Evolutionary conservation across 2,797 vertebrate species (phyloP).

Genomic region (Iguana delicatissima): DNA sequence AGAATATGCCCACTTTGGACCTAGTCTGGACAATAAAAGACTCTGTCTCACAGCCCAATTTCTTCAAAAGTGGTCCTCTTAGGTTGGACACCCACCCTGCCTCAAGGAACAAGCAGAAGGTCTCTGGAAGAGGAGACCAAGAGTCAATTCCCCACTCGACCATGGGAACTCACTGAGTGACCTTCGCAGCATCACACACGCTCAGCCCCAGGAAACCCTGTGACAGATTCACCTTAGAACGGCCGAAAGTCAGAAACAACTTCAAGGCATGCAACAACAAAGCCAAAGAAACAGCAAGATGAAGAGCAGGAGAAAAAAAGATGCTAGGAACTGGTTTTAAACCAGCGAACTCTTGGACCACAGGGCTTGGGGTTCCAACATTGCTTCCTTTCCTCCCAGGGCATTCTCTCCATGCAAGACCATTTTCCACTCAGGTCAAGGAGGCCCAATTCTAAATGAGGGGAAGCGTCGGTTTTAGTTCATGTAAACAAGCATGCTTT

Average conservation of each 20-base stretch:
- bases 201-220: too few species aligned
- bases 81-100: too few species aligned
- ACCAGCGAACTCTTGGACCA: background rate
- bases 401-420: background rate
- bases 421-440: background rate
- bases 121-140: background rate
- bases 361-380: too few species aligned
- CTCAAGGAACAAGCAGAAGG: background rate
- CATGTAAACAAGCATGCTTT: slow-evolving; percentile 19
- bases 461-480: background rate
- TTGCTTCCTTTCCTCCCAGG: background rate
- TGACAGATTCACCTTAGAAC: too few species aligned
- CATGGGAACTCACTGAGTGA: too few species aligned
- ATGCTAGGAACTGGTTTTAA: background rate
- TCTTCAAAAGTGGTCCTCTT: background rate
- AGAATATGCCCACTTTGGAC: background rate
- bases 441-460: background rate
- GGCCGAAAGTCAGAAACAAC: too few species aligned
- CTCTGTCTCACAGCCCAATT: background rate
- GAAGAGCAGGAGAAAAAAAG: background rate
- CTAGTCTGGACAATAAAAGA: too few species aligned
- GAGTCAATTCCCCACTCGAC: too few species aligned
- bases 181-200: too few species aligned
- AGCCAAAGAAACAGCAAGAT: background rate
- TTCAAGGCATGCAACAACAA: too few species aligned